Evolutionary conservation across 2,888 invertebrate species (phyloP), one percentile per base, ranked within the genome.

Genomic region (Meghimatium bilineatum): DNA sequence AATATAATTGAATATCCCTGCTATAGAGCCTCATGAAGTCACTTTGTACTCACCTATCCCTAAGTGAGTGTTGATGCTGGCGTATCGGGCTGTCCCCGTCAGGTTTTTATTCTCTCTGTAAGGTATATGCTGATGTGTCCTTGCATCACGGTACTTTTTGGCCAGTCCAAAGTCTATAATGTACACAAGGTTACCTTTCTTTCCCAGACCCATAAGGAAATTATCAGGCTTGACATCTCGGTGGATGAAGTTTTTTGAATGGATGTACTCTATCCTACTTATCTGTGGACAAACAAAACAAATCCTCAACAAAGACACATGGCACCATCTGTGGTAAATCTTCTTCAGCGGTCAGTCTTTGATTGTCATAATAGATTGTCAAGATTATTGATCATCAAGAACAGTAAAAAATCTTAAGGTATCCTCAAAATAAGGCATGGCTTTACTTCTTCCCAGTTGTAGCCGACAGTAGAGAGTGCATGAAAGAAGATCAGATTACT

Each of bases 241-340:
- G 95, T 99, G 99, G 94, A 99, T 99, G 95, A 99, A 99, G 93
- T 98, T 98, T 95, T 99, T 99, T 95, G 97, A 97, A 95, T 99
- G 99, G 92, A 99, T 97, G 94, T 96, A 99, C 95, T 99, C 99
- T 92, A 99, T 97, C 91, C 99, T 97, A 82, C 97, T 95, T 76
- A 95, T 94, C 94, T 93, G 91, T 67, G 91, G 89, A 75, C 26
- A 71, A 38, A 71, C 26, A 71, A 5, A 71, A 67, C 56, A 23
- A 56, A 44, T 44, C 5, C 12, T 44, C 44, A 44, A 44, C 6
- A n/a, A 44, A 44, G 6, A 60, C 12, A 44, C 44, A 8, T 44
- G 44, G 44, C 5, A 44, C 5, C 44, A 44, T 44, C n/a, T n/a
- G n/a, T n/a, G n/a, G n/a, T n/a, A n/a, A n/a, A n/a, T n/a, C n/a